Evolutionary conservation across 2,113 vertebrate genomes (phyloP), one percentile per base, ranked within the genome.

Genomic region (Maccullochella peelii): DNA sequence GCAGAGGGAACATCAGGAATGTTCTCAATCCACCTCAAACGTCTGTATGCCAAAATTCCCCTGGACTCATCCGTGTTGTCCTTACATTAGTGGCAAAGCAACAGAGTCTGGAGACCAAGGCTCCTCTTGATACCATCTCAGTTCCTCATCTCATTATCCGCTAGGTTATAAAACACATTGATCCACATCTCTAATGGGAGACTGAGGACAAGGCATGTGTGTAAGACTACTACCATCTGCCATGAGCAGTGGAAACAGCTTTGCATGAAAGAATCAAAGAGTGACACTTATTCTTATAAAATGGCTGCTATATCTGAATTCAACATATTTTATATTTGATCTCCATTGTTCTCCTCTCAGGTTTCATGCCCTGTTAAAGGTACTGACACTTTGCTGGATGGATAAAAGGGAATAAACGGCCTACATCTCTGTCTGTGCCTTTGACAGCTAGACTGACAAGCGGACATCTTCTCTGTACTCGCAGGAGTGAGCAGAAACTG

Each of bases 81-180:
- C 66, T 58, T 73, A 80, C 58, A 83, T 71, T 42, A 36, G 33
- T 27, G 44, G 25, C 63, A 55, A 55, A 77, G 72, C 15, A 57
- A 18, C 59, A 80, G 59, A 79, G 55, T 59, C 73, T 66, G 3
- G 12, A 87, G 83, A 84, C 77, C 44, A 1, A 71, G 75, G 42
- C 50, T 82, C 58, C 73, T 85, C 71, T 30, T 44, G 79, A 86
- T 92, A 86, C 77, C 73, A 85, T 93, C 86, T 87, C 70, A 27
- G 84, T 86, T 81, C 77, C 85, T 82, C 40, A 57, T 83, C 83
- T 92, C 85, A 76, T 93, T 91, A 90, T 81, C 87, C 8, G 12
- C 72, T 44, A 44, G 69, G 79, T 89, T 88, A 86, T 57, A 14
- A 75, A 93, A 86, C 79, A 77, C 75, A 50, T 69, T 70, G 85